Percentiles rank a stretch among this genome's conserved stretches.
Evolutionary conservation across 2,113 vertebrate genomes (phyloP).

Genomic region (Erythrolamprus reginae): DNA sequence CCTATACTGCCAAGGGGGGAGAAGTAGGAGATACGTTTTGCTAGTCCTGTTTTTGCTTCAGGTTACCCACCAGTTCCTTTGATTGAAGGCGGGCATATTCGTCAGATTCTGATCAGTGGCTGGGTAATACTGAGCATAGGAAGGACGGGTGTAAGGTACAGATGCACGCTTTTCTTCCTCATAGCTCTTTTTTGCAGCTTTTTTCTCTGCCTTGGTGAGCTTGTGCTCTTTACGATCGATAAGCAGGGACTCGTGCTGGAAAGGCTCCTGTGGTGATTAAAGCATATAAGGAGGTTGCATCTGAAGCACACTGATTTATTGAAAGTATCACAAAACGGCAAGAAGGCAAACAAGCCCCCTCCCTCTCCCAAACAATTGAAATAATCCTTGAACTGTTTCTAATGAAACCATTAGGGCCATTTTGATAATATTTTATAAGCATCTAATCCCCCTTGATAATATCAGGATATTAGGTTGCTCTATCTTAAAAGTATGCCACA

Average conservation of each 20-base stretch:
- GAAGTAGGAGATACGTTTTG: not conserved
- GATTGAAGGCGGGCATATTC: constrained; percentile 91
- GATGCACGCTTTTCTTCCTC: constrained; percentile 97
- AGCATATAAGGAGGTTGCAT: constrained; percentile 31
- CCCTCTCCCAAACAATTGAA: not conserved
- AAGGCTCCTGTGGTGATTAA: constrained; percentile 79
- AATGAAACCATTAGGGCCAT: not conserved
- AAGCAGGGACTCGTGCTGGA: constrained; percentile 95
- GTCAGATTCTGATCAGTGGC: constrained; percentile 86
- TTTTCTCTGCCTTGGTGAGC: constrained; percentile 96
- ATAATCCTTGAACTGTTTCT: not conserved
- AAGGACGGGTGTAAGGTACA: constrained; percentile 92
- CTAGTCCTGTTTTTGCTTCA: not conserved
- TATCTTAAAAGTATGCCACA: not conserved
- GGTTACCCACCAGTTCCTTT: constrained; percentile 88
- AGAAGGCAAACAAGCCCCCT: not conserved
- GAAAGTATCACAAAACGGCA: constrained; percentile 21
- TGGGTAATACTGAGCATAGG: constrained; percentile 96
- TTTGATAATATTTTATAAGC: not conserved
- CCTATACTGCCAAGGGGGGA: not conserved
- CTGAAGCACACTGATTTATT: constrained; percentile 17
- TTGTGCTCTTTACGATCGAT: constrained; percentile 95
- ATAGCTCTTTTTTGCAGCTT: constrained; percentile 96
- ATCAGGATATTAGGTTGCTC: not conserved
- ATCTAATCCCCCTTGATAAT: not conserved